These are phyloP conservation scores for Acleris emargana DNA, from an alignment of 2,888 invertebrate species.

Conservation along the genomic window DNA sequence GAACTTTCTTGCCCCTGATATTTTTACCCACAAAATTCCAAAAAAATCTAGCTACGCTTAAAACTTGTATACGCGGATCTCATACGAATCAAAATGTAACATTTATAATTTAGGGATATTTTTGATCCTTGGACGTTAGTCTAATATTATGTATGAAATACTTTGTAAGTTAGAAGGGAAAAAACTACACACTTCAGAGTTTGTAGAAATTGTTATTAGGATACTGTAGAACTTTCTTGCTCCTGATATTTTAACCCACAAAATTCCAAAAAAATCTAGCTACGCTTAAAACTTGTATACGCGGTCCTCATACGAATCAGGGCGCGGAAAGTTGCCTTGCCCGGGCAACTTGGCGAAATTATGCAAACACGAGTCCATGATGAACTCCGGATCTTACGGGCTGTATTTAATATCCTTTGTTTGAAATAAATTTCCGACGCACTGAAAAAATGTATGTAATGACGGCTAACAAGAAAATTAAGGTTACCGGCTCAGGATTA, in stretches of 20 bases:
- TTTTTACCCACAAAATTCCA: conserved; percentile 2
- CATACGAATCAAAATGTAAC: conserved; percentile 12
- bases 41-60: conserved; percentile 19
- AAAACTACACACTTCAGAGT: no score
- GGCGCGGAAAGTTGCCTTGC: conserved; percentile 14
- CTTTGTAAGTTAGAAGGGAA: no score
- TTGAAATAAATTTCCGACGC: conserved; percentile 12
- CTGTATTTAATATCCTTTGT: conserved; percentile 32
- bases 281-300: conserved; percentile 25
- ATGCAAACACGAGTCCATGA: conserved; percentile 27
- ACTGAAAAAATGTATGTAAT: conserved; percentile 13
- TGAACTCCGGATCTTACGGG: conserved; percentile 16
- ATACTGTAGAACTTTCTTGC: no score
- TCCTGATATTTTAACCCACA: neutral
- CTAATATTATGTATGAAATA: no score
- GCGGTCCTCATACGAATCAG: conserved; percentile 25
- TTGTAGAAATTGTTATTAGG: no score
- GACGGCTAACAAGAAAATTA: neutral
- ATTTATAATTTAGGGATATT: no score
- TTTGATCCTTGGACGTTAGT: no score
- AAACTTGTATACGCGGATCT: conserved; percentile 26
- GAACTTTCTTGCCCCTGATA: no score
- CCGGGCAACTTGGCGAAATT: conserved; percentile 20
- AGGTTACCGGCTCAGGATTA: no score
- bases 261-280: conserved; percentile 18